Evolutionary conservation across 2,797 vertebrate species (phyloP).

Genomic region (Mycteria americana): DNA sequence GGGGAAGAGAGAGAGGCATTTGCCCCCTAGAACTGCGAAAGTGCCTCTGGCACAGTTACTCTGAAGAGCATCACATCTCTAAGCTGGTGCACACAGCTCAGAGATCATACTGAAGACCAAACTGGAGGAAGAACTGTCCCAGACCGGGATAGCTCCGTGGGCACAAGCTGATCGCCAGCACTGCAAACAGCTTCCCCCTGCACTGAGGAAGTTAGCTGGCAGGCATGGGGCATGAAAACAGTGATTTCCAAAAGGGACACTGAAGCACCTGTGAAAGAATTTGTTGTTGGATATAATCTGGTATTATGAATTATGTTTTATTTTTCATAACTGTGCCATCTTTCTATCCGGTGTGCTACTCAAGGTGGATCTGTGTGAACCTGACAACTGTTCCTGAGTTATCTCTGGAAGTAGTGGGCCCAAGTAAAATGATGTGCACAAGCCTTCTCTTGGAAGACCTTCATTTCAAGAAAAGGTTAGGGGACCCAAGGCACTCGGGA

Average conservation of each 20-base stretch:
- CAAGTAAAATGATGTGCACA: neutral
- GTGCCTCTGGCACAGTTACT: neutral
- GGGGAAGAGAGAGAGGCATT: neutral
- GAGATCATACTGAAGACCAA: neutral
- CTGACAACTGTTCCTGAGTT: neutral
- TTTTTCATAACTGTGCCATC: neutral
- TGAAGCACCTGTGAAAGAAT: neutral
- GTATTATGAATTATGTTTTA: neutral
- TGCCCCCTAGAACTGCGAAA: neutral
- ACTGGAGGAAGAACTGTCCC: neutral
- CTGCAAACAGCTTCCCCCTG: neutral
- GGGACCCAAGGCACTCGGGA: neutral
- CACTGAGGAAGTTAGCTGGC: neutral
- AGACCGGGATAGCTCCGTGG: accelerated
- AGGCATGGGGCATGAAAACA: accelerated
- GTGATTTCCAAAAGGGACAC: neutral
- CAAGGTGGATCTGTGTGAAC: neutral
- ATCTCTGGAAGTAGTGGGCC: neutral
- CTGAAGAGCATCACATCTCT: accelerated
- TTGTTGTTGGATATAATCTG: neutral
- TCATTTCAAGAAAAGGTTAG: neutral
- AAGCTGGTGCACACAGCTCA: neutral
- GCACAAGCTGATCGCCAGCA: neutral
- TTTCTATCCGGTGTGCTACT: neutral
- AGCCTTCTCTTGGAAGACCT: neutral